phyloP scores from a whole-genome alignment of 2,888 invertebrate species.

The Agrilus mali region DNA sequence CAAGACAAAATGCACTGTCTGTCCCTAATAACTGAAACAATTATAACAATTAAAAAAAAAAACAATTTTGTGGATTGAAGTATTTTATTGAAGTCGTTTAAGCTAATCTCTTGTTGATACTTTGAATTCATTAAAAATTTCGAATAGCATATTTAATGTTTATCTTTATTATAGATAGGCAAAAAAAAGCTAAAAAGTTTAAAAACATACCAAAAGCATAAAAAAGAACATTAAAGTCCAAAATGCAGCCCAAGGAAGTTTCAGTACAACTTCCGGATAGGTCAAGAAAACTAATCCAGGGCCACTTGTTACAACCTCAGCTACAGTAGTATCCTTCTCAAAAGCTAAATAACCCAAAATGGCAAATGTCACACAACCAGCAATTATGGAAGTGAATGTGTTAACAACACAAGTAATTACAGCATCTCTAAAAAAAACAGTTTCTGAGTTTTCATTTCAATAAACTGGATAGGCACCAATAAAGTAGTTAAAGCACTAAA shows the following conservation, averaged over 20 bases:
- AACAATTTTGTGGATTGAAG: too few relatives aligned
- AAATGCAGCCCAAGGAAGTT: slow-evolving; percentile 54
- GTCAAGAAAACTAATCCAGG: slow-evolving; percentile 63
- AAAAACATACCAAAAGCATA: slow-evolving; percentile 47
- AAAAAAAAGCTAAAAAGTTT: not conserved
- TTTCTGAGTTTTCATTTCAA: too few relatives aligned
- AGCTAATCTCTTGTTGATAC: too few relatives aligned
- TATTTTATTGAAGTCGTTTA: not conserved
- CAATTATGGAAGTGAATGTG: slow-evolving; percentile 57
- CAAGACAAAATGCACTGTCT: slow-evolving; percentile 61
- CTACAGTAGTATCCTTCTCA: slow-evolving; percentile 38
- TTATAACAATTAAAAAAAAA: too few relatives aligned
- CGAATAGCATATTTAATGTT: too few relatives aligned
- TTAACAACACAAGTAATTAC: slow-evolving; percentile 59
- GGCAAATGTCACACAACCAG: slow-evolving; percentile 64
- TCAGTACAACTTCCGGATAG: slow-evolving; percentile 62
- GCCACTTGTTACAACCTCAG: slow-evolving; percentile 45
- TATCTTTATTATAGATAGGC: too few relatives aligned
- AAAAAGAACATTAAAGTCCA: slow-evolving; percentile 64
- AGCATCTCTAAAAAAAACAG: slow-evolving; percentile 44
- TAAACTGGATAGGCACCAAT: too few relatives aligned
- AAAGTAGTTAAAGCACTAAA: too few relatives aligned
- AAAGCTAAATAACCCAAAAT: slow-evolving; percentile 58
- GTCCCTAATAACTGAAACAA: slow-evolving; percentile 50
- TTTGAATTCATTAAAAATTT: too few relatives aligned